phyloP scores from a whole-genome alignment of 2,888 invertebrate species.

The Tenthredo livida region DNA sequence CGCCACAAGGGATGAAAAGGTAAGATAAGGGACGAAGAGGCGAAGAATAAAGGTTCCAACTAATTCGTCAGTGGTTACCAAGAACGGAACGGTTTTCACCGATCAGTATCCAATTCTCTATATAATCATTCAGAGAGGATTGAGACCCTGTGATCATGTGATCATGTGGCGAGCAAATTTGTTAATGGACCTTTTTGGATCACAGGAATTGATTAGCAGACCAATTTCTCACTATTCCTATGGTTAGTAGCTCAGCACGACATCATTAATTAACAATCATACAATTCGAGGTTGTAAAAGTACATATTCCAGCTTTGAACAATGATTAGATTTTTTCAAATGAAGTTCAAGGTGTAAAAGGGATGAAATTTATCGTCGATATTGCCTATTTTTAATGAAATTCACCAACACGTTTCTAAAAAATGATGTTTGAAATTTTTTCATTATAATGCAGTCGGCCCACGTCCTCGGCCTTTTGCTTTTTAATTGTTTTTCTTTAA shows the following conservation, averaged over 20 bases:
- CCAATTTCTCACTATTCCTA: not conserved
- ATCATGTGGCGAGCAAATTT: slow-evolving; percentile 24
- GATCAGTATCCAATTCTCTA: not conserved
- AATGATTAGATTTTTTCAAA: not conserved
- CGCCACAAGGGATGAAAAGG: not conserved
- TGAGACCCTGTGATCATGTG: slow-evolving; percentile 27
- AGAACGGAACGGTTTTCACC: not conserved
- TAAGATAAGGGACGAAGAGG: not conserved
- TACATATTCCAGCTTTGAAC: not conserved
- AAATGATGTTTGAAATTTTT: not conserved
- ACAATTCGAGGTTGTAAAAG: not conserved
- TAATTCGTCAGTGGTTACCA: slow-evolving; percentile 1
- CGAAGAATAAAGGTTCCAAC: not conserved
- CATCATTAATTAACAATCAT: slow-evolving; percentile 1
- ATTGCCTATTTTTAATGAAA: not conserved
- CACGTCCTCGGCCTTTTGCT: not conserved
- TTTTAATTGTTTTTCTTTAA: slow-evolving; percentile 2
- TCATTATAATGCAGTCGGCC: not conserved
- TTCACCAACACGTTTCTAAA: not conserved
- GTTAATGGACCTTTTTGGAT: slow-evolving; percentile 26
- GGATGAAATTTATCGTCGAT: not conserved
- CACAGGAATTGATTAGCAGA: slow-evolving; percentile 5
- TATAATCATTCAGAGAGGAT: slow-evolving; percentile 18
- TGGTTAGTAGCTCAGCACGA: not conserved
- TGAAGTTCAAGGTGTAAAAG: not conserved